Base-by-base conservation (phyloP, 2,113 vertebrate genomes). In the Entomyzon cyanotis region DNA sequence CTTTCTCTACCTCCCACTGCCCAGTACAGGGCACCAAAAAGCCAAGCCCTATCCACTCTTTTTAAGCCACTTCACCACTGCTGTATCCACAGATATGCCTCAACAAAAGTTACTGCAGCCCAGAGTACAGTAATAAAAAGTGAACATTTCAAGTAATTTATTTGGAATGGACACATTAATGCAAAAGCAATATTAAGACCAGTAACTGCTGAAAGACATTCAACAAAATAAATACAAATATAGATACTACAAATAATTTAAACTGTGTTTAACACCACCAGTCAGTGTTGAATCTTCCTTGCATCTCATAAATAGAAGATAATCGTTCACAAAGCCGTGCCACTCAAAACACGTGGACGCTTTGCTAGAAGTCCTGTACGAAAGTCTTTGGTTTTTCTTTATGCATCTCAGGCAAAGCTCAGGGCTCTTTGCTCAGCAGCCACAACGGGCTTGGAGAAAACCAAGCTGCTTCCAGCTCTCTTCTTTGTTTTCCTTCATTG, bases 161-260 rank as follows among this genome's bases (percentile, higher is more conserved):
- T 98, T 98, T 92, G 97, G 97, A 97, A 97, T 97, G 97, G 92
- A 94, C 97, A 97, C 88, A 81, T 56, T 64, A 95, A 87, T 96
- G 96, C 89, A 97, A 97, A 97, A 97, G 97, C 94, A 95, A 97
- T 97, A 98, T 98, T 97, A 98, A 97, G 96, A 97, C 96, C 77
- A 84, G 87, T 95, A 97, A 96, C 96, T 86, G 94, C 78, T 81
- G 82, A 96, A 95, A 91, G 92, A 98, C 96, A 98, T 98, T 98
- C 98, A 98, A 98, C 97, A 96, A 98, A 99, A 99, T 99, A 99
- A 99, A 99, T 99, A 99, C 97, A 98, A 96, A 96, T 97, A 97
- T 85, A 98, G 98, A 98, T 89, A 97, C 91, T 95, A 97, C 87
- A 93, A 99, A 99, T 99, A 99, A 99, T 97, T 99, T 99, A 99